These are phyloP conservation scores for Zosterops hypoxanthus DNA, from an alignment of 2,113 vertebrate species.

Conservation along the genomic window DNA sequence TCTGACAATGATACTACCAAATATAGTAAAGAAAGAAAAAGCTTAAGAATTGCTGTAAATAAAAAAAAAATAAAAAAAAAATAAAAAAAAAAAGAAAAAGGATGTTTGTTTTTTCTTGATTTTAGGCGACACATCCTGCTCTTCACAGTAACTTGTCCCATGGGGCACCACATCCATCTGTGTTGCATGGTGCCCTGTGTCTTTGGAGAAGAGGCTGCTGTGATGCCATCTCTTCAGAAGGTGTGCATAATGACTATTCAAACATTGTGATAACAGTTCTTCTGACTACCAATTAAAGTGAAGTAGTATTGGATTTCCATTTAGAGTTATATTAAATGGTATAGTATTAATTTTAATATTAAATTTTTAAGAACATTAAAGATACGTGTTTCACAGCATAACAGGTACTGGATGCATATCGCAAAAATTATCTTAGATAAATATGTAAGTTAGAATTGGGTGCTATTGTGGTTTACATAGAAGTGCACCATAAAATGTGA, in stretches of 20 bases:
- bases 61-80: background rate
- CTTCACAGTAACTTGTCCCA: conserved; percentile 67
- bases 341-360: background rate
- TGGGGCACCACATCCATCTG: conserved; percentile 84
- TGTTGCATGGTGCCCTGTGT: conserved; percentile 83
- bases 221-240: conserved; percentile 83
- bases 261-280: background rate
- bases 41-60: background rate
- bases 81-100: too few species aligned
- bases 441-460: background rate
- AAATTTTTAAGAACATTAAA: background rate
- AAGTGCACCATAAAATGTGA: background rate
- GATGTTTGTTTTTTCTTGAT: background rate
- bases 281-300: background rate
- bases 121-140: conserved; percentile 84
- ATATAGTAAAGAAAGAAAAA: background rate
- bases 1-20: background rate
- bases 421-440: background rate
- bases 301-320: background rate
- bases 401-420: background rate
- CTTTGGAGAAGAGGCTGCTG: conserved; percentile 86
- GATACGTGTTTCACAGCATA: background rate
- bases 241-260: conserved; percentile 65
- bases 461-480: background rate
- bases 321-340: background rate